Percentiles rank a stretch among this genome's conserved stretches.
Evolutionary conservation across 2,888 invertebrate species (phyloP).

Genomic region (Ashinkailepas kermadecensis): DNA sequence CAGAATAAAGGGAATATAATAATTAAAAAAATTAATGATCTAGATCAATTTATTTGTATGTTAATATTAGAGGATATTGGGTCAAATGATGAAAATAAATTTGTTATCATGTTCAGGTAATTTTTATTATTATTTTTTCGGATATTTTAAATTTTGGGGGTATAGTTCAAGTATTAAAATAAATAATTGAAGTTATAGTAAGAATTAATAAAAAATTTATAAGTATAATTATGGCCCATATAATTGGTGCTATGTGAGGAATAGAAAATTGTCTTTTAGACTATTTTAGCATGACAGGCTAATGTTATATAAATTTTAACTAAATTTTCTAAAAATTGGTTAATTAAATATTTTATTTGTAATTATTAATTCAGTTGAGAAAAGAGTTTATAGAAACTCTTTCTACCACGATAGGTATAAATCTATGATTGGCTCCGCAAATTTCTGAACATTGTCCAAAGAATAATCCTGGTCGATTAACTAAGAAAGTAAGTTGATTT

Average conservation of each 20-base stretch:
- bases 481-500: constrained; percentile 50
- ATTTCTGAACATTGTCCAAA: constrained; percentile 75
- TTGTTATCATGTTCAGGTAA: constrained; percentile 57
- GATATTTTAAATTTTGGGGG: constrained; percentile 39
- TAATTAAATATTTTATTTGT: constrained; percentile 42
- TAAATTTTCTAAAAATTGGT: constrained; percentile 48
- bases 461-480: constrained; percentile 57
- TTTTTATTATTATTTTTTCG: constrained; percentile 36
- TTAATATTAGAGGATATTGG: constrained; percentile 49
- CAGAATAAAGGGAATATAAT: constrained; percentile 51
- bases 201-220: constrained; percentile 44
- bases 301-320: constrained; percentile 51
- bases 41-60: constrained; percentile 54
- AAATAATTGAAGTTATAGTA: constrained; percentile 49
- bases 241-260: constrained; percentile 59
- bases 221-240: constrained; percentile 45
- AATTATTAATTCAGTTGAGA: constrained; percentile 47
- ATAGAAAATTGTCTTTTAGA: constrained; percentile 55
- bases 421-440: constrained; percentile 70
- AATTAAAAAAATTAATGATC: constrained; percentile 49
- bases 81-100: constrained; percentile 61
- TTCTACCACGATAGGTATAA: constrained; percentile 67
- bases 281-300: constrained; percentile 62
- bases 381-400: constrained; percentile 40
- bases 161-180: constrained; percentile 42